Evolutionary conservation across 2,113 vertebrate species (phyloP), one percentile per base, ranked within the genome.

Genomic region (Trogon melanurus): DNA sequence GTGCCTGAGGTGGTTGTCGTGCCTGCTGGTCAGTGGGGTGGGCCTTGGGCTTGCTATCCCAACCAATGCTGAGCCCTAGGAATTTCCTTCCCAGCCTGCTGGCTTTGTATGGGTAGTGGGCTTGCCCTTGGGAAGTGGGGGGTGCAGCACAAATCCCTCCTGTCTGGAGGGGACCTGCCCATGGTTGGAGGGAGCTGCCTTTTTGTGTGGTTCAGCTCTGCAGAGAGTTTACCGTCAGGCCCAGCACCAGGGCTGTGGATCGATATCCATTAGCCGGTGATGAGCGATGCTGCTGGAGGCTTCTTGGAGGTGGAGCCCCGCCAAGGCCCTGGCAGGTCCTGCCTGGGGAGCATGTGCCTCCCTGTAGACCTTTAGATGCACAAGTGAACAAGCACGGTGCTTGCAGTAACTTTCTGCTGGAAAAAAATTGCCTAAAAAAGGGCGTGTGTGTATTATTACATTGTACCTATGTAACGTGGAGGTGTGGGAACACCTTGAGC

Each of bases 211-310:
- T n/a, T 65, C n/a, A n/a, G 57, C 74, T 80, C 91, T 11, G 45
- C 12, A 45, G 64, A 61, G 76, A 79, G 83, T 76, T 70, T 47
- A 47, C 19, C 2, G 1, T 62, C 57, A 6, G 1, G 13, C 29
- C 44, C 56, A 45, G 9, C 0, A 10, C 72, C 61, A 79, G 72
- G 83, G 95, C 82, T 70, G 72, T 26, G 21, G 92, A 97, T 98
- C 96, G 20, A 97, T 98, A 97, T 9, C 95, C 95, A 97, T 97
- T 97, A 97, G 87, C 84, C 17, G 76, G 93, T 96, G 74, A 95
- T 73, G 66, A 22, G 67, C 6, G 2, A 34, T 29, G 88, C 78
- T 91, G 86, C 81, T 65, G 64, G 61, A 88, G 85, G 45, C 84
- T 83, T 60, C 89, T 85, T 3, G 38, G 76, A 89, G 84, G 75